Evolutionary conservation across 2,113 vertebrate genomes (phyloP).

Genomic region (Chrysochloris asiatica): DNA sequence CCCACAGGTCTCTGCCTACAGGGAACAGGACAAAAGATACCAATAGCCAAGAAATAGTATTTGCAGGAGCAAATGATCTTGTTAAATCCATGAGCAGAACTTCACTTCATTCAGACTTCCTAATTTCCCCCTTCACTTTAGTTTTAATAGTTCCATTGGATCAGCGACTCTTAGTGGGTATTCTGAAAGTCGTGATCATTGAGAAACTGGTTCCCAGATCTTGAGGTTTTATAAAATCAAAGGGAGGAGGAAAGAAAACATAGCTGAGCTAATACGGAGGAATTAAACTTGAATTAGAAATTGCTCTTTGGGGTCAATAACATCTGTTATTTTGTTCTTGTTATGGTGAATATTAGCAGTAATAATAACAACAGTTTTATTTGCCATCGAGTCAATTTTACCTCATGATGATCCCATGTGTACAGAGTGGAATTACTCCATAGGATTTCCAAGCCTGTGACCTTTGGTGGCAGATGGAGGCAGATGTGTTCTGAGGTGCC

Average conservation of each 20-base stretch:
- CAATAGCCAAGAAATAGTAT: constrained; percentile 38
- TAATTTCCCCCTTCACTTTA: constrained; percentile 40
- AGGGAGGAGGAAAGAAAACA: neutral
- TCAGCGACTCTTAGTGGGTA: neutral
- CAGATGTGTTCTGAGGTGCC: neutral
- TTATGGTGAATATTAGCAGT: constrained; percentile 10
- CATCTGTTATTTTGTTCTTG: neutral
- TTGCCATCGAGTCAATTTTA: neutral
- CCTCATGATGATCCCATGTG: neutral
- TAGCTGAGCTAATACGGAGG: constrained; percentile 39
- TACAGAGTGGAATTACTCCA: neutral
- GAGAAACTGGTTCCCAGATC: constrained; percentile 17
- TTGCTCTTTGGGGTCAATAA: neutral
- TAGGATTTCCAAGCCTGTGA: neutral
- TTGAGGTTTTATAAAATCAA: neutral
- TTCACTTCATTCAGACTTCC: neutral
- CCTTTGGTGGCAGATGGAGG: neutral
- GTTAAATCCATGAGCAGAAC: neutral
- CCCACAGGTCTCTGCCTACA: constrained; percentile 55
- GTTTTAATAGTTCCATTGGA: constrained; percentile 18
- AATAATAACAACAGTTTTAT: neutral
- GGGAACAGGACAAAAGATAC: constrained; percentile 61
- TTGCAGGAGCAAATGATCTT: constrained; percentile 29
- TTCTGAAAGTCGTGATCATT: constrained; percentile 34
- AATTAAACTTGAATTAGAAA: constrained; percentile 24